phyloP scores from a whole-genome alignment of 2,113 vertebrate species.

The Trichechus manatus region DNA sequence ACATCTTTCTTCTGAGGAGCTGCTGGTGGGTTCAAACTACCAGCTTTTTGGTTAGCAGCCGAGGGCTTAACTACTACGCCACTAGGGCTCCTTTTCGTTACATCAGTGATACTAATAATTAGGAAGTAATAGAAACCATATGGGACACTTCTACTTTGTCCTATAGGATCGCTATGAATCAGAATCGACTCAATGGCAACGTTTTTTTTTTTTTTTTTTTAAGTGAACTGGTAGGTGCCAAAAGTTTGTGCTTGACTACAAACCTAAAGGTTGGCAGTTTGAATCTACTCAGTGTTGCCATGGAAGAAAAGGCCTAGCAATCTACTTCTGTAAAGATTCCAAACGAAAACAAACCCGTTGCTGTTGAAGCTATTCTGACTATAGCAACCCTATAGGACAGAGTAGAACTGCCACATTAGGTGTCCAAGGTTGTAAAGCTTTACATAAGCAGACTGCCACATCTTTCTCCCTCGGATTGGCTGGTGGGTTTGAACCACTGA shows the following conservation, averaged over 20 bases:
- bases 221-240: too few species aligned
- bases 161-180: too few species aligned
- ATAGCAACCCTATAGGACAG: not conserved
- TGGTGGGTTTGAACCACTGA: not conserved
- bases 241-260: too few species aligned
- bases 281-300: not conserved
- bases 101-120: slow-evolving; percentile 46
- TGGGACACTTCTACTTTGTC: too few species aligned
- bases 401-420: not conserved
- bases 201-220: too few species aligned
- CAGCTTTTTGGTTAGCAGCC: too few species aligned
- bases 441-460: not conserved
- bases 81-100: not conserved
- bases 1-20: too few species aligned
- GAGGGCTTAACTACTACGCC: too few species aligned
- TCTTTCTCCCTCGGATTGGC: not conserved
- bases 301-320: not conserved
- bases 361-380: not conserved
- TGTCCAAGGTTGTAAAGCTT: not conserved
- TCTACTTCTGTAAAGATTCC: not conserved
- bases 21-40: too few species aligned
- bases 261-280: not conserved
- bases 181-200: too few species aligned
- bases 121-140: not conserved
- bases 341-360: not conserved